Percentiles rank a stretch among this genome's conserved stretches.
These are phyloP conservation scores for Amniataba percoides DNA, from an alignment of 2,797 vertebrate species.

Conservation along the genomic window DNA sequence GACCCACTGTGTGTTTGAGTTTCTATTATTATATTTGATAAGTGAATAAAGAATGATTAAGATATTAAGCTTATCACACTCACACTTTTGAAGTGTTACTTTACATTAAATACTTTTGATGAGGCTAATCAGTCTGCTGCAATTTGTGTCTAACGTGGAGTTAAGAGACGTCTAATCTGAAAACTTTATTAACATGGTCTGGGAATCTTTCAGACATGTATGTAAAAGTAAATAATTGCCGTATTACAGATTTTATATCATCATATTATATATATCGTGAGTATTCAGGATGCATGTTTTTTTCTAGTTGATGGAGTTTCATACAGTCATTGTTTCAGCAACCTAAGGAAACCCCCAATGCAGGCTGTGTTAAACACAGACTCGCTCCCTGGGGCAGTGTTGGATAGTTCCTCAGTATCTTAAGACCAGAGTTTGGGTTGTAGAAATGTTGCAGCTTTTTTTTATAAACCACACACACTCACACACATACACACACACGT, in stretches of 20 bases:
- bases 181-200: background rate
- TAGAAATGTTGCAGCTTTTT: slow-evolving; percentile 1
- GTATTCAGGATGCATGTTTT: background rate
- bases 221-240: background rate
- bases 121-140: background rate
- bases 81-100: background rate
- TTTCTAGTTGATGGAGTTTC: background rate
- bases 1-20: background rate
- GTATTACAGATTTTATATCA: background rate
- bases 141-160: background rate
- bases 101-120: background rate
- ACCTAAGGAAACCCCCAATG: background rate
- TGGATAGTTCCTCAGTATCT: slow-evolving; percentile 34
- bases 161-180: background rate
- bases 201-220: background rate
- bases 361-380: background rate
- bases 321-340: background rate
- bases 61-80: background rate
- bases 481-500: slow-evolving; percentile 4
- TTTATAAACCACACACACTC: slow-evolving; percentile 7
- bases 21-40: background rate
- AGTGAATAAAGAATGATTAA: background rate
- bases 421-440: slow-evolving; percentile 5
- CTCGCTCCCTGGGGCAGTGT: background rate
- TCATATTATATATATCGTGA: too few relatives aligned